Percentiles rank a stretch among this genome's conserved stretches.
Evolutionary conservation across 2,113 vertebrate species (phyloP).

Genomic region (Indicator indicator): DNA sequence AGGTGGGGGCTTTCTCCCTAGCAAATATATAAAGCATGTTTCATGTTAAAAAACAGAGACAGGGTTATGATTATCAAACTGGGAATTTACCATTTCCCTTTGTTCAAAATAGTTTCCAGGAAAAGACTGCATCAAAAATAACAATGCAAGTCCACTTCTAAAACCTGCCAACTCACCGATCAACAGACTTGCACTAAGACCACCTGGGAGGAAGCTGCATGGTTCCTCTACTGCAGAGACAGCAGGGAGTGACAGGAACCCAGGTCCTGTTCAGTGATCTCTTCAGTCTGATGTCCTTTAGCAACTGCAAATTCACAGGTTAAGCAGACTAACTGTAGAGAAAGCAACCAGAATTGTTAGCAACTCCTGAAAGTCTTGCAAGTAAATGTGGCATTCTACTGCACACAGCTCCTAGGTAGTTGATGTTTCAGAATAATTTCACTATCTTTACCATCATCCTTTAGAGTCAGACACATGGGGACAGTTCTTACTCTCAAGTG

Average conservation of each 20-base stretch:
- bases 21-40: not conserved
- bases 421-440: not conserved
- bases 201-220: not conserved
- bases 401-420: not conserved
- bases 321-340: not conserved
- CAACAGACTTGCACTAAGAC: not conserved
- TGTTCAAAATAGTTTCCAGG: not conserved
- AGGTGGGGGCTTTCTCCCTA: not conserved
- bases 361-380: not conserved
- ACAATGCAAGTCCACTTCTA: not conserved
- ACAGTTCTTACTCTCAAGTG: not conserved
- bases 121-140: not conserved
- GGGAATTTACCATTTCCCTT: not conserved
- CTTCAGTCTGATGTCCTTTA: not conserved
- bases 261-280: not conserved
- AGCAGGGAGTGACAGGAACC: not conserved
- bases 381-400: not conserved
- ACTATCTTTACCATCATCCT: not conserved
- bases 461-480: not conserved
- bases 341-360: not conserved
- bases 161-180: not conserved
- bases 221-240: not conserved
- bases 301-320: not conserved
- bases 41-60: not conserved
- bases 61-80: not conserved